phyloP scores from a whole-genome alignment of 2,888 invertebrate genomes.

The Microdon myrmicae region DNA sequence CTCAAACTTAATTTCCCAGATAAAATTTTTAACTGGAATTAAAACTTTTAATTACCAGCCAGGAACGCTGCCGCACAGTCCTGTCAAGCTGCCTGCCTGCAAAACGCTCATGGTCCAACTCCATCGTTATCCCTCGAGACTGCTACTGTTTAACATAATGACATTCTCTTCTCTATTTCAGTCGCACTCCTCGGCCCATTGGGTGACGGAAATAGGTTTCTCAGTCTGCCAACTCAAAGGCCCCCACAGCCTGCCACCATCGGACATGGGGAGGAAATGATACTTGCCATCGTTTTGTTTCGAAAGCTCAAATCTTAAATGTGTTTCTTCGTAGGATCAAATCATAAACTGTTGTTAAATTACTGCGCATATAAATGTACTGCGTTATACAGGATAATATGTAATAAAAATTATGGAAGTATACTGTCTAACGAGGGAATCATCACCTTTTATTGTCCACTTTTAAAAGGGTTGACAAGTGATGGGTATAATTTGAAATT shows the following conservation, averaged over 20 bases:
- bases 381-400: slow-evolving; percentile 31
- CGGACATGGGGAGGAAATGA: slow-evolving; percentile 38
- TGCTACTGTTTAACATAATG: slow-evolving; percentile 53
- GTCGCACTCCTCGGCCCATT: slow-evolving; percentile 34
- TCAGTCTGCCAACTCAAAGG: background rate
- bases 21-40: slow-evolving; percentile 55
- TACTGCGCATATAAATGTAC: no score
- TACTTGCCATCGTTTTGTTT: slow-evolving; percentile 46
- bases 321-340: no score
- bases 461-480: slow-evolving; percentile 40
- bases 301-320: slow-evolving; percentile 44
- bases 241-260: background rate
- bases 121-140: background rate
- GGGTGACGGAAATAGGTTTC: slow-evolving; percentile 49
- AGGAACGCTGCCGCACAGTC: slow-evolving; percentile 26
- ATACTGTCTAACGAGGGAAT: slow-evolving; percentile 9
- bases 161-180: slow-evolving; percentile 52
- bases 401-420: slow-evolving; percentile 35
- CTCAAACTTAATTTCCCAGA: slow-evolving; percentile 50
- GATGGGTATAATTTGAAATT: slow-evolving; percentile 50
- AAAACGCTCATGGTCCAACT: slow-evolving; percentile 16
- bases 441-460: slow-evolving; percentile 24
- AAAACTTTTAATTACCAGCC: slow-evolving; percentile 55
- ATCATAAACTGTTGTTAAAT: no score
- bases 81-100: slow-evolving; percentile 30